Base-by-base conservation (phyloP, 2,888 invertebrate species). In the Polydrusus cervinus region DNA sequence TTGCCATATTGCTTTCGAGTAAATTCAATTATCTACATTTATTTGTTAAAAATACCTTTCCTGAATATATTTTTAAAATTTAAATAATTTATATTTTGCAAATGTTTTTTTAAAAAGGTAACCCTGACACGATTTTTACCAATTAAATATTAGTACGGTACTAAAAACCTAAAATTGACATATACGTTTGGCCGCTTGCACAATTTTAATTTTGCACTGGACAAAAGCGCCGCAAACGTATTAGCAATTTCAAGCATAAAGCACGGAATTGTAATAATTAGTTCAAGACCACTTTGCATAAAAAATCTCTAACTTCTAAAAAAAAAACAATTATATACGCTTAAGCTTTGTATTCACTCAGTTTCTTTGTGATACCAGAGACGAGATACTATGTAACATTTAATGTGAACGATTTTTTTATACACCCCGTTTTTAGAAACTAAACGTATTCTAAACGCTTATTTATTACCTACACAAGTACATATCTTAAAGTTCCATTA, bases 1-100 rank as follows among this genome's bases (percentile, higher is more conserved):
- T 72, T 67, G 66, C 72, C 49, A 25, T 67, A 62, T 47, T 47
- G 47, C 47, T 62, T 62, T 45, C 57, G 45, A 57, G 25, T 62
- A 16, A 45, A 18, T 62, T 45, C 16, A 62, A 25, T 45, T 62
- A 62, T 47, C 25, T 45, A 62, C 45, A 47, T 18, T 55, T 34
- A 34, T 55, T n/a, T 34, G 20, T 55, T 34, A 6, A 25, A 25
- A 30, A 51, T n/a, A 53, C 9, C 34, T 55, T 55, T 25, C 30
- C 11, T 18, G 25, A 20, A 25, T 25, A 25, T 13, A 53, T 53
- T 53, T 53, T 53, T 53, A 25, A 25, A 53, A 13, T 45, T 14
- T 2, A 45, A 13, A n/a, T n/a, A 14, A 14, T 45, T 2, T 45
- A 45, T 3, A 13, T 14, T 40, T 40, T 40, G 30, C 9, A 10